These are phyloP conservation scores for Epirrita christyi DNA, from an alignment of 2,888 invertebrate genomes.

Conservation along the genomic window DNA sequence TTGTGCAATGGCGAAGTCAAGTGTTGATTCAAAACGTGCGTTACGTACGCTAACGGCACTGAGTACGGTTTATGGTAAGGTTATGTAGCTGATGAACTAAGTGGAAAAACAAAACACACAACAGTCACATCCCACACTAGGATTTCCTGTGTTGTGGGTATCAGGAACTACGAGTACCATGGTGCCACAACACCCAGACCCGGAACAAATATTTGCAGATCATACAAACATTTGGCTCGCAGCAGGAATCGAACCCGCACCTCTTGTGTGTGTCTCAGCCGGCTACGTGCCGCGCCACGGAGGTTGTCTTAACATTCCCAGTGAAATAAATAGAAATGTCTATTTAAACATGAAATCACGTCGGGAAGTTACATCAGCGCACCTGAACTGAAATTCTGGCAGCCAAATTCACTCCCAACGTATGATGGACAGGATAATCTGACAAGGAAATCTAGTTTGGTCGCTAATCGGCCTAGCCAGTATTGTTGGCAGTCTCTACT, in stretches of 20 bases:
- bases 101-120: too few species aligned
- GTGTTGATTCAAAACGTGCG: neutral
- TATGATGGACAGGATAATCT: slow-evolving; percentile 73
- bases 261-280: too few species aligned
- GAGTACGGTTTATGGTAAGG: neutral
- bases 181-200: too few species aligned
- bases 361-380: slow-evolving; percentile 35
- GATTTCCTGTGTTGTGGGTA: too few species aligned
- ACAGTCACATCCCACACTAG: too few species aligned
- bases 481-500: slow-evolving; percentile 54
- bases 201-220: too few species aligned
- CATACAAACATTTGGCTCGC: too few species aligned
- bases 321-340: neutral
- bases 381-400: slow-evolving; percentile 55
- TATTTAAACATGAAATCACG: slow-evolving; percentile 20
- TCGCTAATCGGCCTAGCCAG: slow-evolving; percentile 65
- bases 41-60: neutral
- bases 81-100: neutral
- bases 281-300: too few species aligned
- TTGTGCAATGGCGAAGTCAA: too few species aligned
- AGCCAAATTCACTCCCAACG: slow-evolving; percentile 56
- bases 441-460: slow-evolving; percentile 75
- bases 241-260: too few species aligned
- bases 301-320: neutral
- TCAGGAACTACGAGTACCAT: too few species aligned